Evolutionary conservation across 2,113 vertebrate genomes (phyloP).

Genomic region (Tyrannus savana): DNA sequence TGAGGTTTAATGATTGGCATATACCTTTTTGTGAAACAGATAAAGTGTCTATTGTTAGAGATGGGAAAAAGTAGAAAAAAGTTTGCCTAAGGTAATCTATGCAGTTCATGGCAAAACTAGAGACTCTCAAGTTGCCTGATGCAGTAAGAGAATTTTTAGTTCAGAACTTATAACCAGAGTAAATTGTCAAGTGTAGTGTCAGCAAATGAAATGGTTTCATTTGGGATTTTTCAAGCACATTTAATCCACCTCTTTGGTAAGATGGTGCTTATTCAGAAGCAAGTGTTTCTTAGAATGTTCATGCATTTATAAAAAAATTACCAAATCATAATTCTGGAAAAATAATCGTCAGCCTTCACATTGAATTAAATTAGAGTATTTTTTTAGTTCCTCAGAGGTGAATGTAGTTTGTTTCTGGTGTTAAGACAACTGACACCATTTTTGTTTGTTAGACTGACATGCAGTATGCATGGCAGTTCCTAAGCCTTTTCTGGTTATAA

Average conservation of each 20-base stretch:
- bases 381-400: neutral
- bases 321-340: neutral
- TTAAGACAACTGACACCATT: neutral
- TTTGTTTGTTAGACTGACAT: neutral
- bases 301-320: neutral
- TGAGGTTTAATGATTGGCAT: neutral
- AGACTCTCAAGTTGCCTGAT: neutral
- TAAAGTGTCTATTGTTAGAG: neutral
- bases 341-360: neutral
- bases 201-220: neutral
- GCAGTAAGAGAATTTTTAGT: neutral
- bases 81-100: neutral
- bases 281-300: neutral
- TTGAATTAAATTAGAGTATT: neutral
- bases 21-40: neutral
- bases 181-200: neutral
- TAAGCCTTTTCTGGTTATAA: neutral
- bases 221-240: neutral
- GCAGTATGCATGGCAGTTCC: neutral
- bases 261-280: neutral
- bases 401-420: neutral
- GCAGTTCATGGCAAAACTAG: neutral
- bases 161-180: neutral
- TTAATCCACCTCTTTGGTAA: neutral
- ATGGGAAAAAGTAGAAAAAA: neutral